Base-by-base conservation (phyloP, 1,140 invertebrate species). In the Chrysopa pallens region DNA sequence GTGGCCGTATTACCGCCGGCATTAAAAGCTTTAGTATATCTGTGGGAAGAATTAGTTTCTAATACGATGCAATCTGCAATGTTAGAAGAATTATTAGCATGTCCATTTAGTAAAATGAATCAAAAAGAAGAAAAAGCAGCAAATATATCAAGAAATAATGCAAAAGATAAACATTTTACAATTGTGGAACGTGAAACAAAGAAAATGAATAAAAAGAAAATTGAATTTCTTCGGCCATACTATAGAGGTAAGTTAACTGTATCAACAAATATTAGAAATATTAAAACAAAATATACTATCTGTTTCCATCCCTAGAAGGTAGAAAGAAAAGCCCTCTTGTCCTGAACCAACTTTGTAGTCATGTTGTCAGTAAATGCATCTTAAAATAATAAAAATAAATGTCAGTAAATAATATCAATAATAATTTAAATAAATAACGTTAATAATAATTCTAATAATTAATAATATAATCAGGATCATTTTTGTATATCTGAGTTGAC, bases 11-110 rank as follows among this genome's bases (percentile, higher is more conserved):
- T 93, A 35, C 90, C 90, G 5, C 84, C 88, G 1, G 87, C 91
- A 0, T 59, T 95, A 6, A 83, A 87, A 55, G 76, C 77, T 60
- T 59, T 87, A 6, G 80, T 86, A 4, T 74, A 80, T 45, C 63
- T 95, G 6, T 95, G 90, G 91, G 88, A 93, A 55, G 80, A 89
- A 47, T 63, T 94, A n/a, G 79, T 77, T 36, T 58, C 64, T 8
- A 76, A 70, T 51, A 78, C 73, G 50, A 61, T 83, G 0, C 74
- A 78, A 52, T 74, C 75, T 0, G 74, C 80, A 36, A 61, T 69
- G 12, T 72, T 80, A 42, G 74, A 72, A 41, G 63, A 11, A 54
- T 64, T 8, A 29, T 66, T 2, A 54, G 60, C 0, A 35, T 70
- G 65, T 53, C 67, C 69, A 0, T 48, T 59, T 33, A 49, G 66